Conservation (phyloP, 2,888 invertebrate species). For the Aethes cnicana region DNA sequence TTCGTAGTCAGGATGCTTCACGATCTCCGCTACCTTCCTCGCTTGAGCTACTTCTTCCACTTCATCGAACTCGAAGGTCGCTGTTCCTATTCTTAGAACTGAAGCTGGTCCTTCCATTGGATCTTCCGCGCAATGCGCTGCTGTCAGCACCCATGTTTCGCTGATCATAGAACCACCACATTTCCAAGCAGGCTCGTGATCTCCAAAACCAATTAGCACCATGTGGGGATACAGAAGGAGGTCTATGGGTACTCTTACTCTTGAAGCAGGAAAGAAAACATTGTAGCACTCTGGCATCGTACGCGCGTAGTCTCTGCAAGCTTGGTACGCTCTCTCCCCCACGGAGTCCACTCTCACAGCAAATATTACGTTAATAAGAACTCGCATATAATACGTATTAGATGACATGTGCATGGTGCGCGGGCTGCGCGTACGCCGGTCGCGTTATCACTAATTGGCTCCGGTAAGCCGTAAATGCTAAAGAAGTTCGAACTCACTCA, state of each 20-base stretch:
- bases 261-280: constrained; percentile 53
- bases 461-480: constrained; percentile 44
- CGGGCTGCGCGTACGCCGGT: constrained; percentile 13
- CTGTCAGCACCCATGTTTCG: constrained; percentile 68
- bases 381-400: too few relatives aligned
- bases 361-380: too few relatives aligned
- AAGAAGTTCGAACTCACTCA: constrained; percentile 44
- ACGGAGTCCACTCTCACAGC: constrained; percentile 36
- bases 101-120: constrained; percentile 72
- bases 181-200: constrained; percentile 56
- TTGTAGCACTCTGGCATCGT: constrained; percentile 75
- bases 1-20: constrained; percentile 81
- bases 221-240: constrained; percentile 84
- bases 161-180: constrained; percentile 74
- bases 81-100: constrained; percentile 79
- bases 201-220: constrained; percentile 76
- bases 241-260: constrained; percentile 70
- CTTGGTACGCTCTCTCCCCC: constrained; percentile 64
- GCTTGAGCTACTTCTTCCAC: constrained; percentile 78
- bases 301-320: constrained; percentile 63
- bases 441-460: constrained; percentile 53
- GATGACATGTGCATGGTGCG: constrained; percentile 1
- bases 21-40: constrained; percentile 62
- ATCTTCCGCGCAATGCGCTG: constrained; percentile 71
- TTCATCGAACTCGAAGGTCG: constrained; percentile 75